phyloP scores from a whole-genome alignment of 2,888 invertebrate genomes.

The Bembecia ichneumoniformis region DNA sequence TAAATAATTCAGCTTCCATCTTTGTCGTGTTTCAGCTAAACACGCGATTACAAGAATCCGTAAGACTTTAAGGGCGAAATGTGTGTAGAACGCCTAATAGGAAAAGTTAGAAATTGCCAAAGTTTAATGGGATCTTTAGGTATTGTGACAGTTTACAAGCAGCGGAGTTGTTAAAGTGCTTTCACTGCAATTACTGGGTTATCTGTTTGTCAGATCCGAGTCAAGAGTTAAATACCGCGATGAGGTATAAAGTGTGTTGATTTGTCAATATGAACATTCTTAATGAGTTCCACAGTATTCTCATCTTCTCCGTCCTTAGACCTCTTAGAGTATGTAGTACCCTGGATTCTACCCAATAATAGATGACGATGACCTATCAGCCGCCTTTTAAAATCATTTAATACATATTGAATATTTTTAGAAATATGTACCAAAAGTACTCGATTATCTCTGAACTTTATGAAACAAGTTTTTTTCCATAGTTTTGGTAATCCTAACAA shows the following conservation, averaged over 20 bases:
- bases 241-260: too few species aligned
- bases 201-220: neutral
- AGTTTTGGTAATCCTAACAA: too few species aligned
- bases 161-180: slow-evolving; percentile 42
- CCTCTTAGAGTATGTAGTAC: neutral
- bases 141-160: slow-evolving; percentile 59
- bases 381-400: neutral
- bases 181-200: slow-evolving; percentile 34
- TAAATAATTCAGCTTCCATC: slow-evolving; percentile 6
- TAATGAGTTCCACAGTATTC: neutral
- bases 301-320: neutral
- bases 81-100: slow-evolving; percentile 53
- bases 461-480: too few species aligned
- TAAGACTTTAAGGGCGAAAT: slow-evolving; percentile 24
- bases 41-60: slow-evolving; percentile 6
- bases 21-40: slow-evolving; percentile 6
- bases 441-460: too few species aligned
- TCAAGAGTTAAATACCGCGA: neutral
- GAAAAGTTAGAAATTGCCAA: slow-evolving; percentile 60
- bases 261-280: neutral
- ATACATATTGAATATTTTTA: neutral
- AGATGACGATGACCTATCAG: neutral
- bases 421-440: neutral
- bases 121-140: slow-evolving; percentile 63
- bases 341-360: neutral